Evolutionary conservation across 1,140 invertebrate genomes (phyloP), one percentile per base, ranked within the genome.

Genomic region (Triops longicaudatus): DNA sequence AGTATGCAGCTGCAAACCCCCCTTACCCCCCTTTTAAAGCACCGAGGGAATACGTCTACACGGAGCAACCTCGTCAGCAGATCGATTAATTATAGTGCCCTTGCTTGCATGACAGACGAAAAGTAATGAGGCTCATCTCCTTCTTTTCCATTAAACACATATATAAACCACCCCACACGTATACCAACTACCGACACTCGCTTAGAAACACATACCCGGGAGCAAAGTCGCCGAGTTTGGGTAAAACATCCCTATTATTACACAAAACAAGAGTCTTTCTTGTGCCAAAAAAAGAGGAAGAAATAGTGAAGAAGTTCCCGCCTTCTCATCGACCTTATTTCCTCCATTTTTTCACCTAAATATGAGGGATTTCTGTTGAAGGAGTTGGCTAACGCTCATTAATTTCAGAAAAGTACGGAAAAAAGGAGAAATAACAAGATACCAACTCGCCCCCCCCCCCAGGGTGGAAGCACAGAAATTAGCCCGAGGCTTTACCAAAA

Each of bases 101-200:
- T 22, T 63, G 50, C 50, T n/a, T 63, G 50, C 50, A 63, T 63
- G 50, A 63, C 50, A 63, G 50, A 63, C 50, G 50, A 63, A 63
- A 63, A 63, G 50, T 63, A 63, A 63, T 63, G 50, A 63, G 50
- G 50, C 50, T 63, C 50, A 63, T 63, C 50, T 63, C 22, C 50
- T 63, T 63, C 50, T 63, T 63, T 63, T 63, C 50, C 50, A 63
- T 63, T 63, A 63, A 14, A 63, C 50, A 6, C 22, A 63, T 22
- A 5, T 0, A 17, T 22, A 63, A 63, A 22, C 9, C 10, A n/a
- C 14, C 50, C 50, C 50, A 63, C 50, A 63, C 14, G 31, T 37
- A n/a, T n/a, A n/a, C n/a, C n/a, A n/a, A n/a, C n/a, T n/a, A n/a
- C n/a, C 50, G 10, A 63, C 22, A 63, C 50, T n/a, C n/a, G n/a